Base-by-base conservation (phyloP, 2,888 invertebrate species). In the Rhagophthalmus giganteus region DNA sequence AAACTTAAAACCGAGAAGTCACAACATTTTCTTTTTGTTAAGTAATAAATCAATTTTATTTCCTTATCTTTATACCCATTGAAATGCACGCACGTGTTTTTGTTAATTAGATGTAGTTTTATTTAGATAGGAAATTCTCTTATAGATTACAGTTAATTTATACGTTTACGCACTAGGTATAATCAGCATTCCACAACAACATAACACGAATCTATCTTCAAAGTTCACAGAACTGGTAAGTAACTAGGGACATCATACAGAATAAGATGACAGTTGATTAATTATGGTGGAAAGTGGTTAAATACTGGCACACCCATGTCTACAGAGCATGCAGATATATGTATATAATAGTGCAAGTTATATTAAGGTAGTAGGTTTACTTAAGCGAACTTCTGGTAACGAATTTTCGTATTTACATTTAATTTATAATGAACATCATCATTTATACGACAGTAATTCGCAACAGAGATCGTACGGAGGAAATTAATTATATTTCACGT, bases 191-290 rank as follows among this genome's bases (percentile, higher is more conserved):
- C 39, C 39, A 30, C 11, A 27, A 38, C 12, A 35, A 24, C 13
- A 28, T 39, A 39, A 39, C 28, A 27, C 26, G 30, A 38, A 39
- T 39, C 27, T 14, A 39, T 39, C 39, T 12, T 39, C 14, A 7
- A 15, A 28, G 39, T 30, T 37, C 39, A 20, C 20, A 39, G 15
- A 8, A 39, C 27, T 28, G 28, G 15, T 41, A 41, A 20, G 41
- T 41, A 33, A 41, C 41, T 33, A 41, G 26, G 33, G 33, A 41
- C 41, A 41, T 32, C 33, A 15, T 26, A 41, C 32, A 13, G 41
- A 41, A 41, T 39, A 39, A 39, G 39, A 30, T 24, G 41, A 41
- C 46, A 38, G 31, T 31, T 46, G 46, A 46, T 46, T 46, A 46
- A 46, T 46, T 46, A 46, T 38, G 31, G 25, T 31, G 31, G 38